Evolutionary conservation across 2,797 vertebrate genomes (phyloP).

Genomic region (Trachops cirrhosus): DNA sequence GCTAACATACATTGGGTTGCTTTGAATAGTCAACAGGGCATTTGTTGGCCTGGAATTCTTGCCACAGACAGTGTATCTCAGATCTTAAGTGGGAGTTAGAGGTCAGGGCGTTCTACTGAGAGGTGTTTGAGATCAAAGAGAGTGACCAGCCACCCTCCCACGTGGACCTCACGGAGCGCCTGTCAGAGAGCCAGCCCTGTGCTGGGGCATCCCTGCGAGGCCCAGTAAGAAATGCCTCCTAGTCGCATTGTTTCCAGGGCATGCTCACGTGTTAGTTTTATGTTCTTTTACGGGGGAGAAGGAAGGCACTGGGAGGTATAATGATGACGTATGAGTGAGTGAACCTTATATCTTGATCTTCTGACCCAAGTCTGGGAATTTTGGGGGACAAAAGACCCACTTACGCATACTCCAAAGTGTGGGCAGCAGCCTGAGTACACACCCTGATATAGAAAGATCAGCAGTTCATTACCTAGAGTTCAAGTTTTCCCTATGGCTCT

Average conservation of each 20-base stretch:
- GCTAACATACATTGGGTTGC: conserved; percentile 73
- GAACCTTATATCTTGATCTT: background rate
- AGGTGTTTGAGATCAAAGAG: background rate
- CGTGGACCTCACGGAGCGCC: background rate
- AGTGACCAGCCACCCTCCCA: background rate
- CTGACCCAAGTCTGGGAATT: background rate
- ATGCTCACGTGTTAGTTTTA: background rate
- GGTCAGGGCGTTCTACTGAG: background rate
- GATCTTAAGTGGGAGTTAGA: background rate
- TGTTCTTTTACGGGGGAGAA: background rate
- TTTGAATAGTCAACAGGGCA: conserved; percentile 66
- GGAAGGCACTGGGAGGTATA: background rate
- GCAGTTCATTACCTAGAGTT: background rate
- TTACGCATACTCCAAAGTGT: background rate
- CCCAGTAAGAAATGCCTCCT: background rate
- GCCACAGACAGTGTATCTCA: background rate
- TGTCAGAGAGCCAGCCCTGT: background rate
- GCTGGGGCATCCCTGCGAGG: background rate
- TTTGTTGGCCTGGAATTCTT: background rate
- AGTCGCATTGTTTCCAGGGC: background rate
- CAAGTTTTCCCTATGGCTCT: background rate
- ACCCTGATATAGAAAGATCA: background rate
- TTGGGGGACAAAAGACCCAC: background rate
- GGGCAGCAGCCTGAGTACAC: background rate
- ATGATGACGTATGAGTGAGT: background rate